These are phyloP conservation scores for Pterocles gutturalis DNA, from an alignment of 2,113 vertebrate species.

Conservation along the genomic window DNA sequence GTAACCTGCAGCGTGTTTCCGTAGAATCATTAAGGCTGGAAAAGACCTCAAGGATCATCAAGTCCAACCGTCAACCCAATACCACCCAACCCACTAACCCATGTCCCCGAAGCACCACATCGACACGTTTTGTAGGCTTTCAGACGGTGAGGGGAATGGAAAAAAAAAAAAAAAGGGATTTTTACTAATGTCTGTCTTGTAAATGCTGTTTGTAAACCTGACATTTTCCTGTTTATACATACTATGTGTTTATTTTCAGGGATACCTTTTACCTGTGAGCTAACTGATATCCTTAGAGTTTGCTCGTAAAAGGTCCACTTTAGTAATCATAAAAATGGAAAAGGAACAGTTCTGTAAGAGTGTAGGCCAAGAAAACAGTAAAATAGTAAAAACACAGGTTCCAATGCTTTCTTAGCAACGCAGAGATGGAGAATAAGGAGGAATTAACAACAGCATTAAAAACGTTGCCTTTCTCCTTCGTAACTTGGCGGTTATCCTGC, in stretches of 20 bases:
- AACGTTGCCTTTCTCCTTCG: not conserved
- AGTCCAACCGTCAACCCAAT: too few relatives aligned
- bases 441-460: not conserved
- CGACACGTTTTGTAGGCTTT: not conserved
- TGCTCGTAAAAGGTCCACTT: not conserved
- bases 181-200: not conserved
- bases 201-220: not conserved
- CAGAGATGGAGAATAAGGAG: not conserved
- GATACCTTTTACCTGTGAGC: rapidly evolving
- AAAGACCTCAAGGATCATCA: too few relatives aligned
- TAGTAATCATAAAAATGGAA: not conserved
- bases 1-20: too few relatives aligned
- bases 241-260: not conserved
- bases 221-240: not conserved
- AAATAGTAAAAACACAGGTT: not conserved
- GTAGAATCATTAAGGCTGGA: too few relatives aligned
- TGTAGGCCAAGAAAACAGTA: not conserved
- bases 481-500: not conserved
- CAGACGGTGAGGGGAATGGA: not conserved
- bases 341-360: not conserved
- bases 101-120: too few relatives aligned
- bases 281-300: not conserved
- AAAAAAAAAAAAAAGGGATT: not conserved
- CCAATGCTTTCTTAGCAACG: not conserved
- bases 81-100: too few relatives aligned